Conservation (phyloP, 2,797 vertebrate genomes). For the Gallinago nigripennis region DNA sequence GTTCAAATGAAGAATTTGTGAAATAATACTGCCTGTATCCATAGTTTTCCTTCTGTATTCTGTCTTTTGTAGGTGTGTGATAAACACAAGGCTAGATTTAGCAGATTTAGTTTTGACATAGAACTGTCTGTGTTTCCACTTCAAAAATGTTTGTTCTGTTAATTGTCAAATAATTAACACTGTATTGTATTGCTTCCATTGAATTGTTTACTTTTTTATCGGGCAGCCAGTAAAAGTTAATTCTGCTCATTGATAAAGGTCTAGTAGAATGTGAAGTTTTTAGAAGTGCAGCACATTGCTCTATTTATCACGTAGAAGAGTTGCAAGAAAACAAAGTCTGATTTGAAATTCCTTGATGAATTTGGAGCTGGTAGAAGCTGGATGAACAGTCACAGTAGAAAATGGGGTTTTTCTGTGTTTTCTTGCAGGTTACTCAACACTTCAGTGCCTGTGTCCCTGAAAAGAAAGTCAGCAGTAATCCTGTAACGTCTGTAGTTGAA, state of each 20-base stretch:
- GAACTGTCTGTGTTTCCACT: not conserved
- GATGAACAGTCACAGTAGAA: not conserved
- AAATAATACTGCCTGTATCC: not conserved
- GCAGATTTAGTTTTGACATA: not conserved
- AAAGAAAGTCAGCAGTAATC: not conserved
- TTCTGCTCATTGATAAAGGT: not conserved
- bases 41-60: not conserved
- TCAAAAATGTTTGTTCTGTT: not conserved
- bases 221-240: not conserved
- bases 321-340: not conserved
- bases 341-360: not conserved
- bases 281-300: not conserved
- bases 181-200: not conserved
- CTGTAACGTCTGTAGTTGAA: not conserved
- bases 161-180: not conserved
- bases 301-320: accelerated
- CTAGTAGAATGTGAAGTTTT: not conserved
- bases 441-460: not conserved
- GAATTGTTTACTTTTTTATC: not conserved
- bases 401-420: not conserved
- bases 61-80: not conserved
- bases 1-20: not conserved
- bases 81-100: not conserved
- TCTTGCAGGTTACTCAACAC: not conserved
- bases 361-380: not conserved